phyloP scores from a whole-genome alignment of 1,140 invertebrate species.

The Parasteatoda tepidariorum region DNA sequence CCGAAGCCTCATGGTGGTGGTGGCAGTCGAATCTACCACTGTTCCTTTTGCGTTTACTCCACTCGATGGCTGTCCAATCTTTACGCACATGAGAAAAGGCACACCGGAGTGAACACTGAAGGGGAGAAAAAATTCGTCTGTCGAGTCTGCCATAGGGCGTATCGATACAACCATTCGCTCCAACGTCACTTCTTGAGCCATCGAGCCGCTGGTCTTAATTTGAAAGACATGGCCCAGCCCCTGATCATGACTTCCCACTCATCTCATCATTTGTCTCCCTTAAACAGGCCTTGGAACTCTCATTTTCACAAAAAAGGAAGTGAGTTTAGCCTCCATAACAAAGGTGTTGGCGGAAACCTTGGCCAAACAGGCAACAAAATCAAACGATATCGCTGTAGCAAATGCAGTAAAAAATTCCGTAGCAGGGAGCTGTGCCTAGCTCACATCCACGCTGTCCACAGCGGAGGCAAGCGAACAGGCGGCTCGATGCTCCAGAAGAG shows the following conservation, averaged over 20 bases:
- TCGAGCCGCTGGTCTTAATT: conserved; percentile 54
- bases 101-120: conserved; percentile 70
- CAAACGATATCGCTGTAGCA: conserved; percentile 70
- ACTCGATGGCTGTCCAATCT: conserved; percentile 88
- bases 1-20: conserved; percentile 56
- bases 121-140: conserved; percentile 65
- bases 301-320: conserved; percentile 34
- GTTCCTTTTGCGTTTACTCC: conserved; percentile 88
- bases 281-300: conserved; percentile 52
- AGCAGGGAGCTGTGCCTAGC: conserved; percentile 67
- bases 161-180: conserved; percentile 66
- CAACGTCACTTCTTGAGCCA: conserved; percentile 66
- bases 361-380: conserved; percentile 26
- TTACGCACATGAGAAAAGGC: conserved; percentile 89
- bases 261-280: conserved; percentile 42
- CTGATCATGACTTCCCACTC: conserved; percentile 58
- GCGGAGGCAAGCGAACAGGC: conserved; percentile 36
- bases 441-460: conserved; percentile 69
- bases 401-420: conserved; percentile 70
- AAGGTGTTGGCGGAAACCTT: not conserved
- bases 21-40: conserved; percentile 81
- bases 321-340: not conserved
- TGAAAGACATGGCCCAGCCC: conserved; percentile 46
- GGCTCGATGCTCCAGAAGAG: conserved; percentile 54
- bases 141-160: conserved; percentile 66